Percentiles rank a stretch among this genome's conserved stretches.
Evolutionary conservation across 2,113 vertebrate species (phyloP).

Genomic region (Etia nguti): DNA sequence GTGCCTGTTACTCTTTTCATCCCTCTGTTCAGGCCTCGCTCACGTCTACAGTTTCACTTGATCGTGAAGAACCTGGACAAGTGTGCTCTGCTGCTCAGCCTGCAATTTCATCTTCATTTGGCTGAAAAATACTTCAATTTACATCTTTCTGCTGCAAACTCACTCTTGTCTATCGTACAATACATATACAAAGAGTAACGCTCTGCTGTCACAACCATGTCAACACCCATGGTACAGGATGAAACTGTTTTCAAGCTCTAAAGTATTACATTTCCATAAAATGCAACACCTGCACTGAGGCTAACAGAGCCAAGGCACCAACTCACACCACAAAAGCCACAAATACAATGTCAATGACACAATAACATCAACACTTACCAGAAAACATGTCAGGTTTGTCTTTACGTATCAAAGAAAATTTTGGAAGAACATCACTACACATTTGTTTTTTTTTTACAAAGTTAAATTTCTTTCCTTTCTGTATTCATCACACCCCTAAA

Average conservation of each 20-base stretch:
- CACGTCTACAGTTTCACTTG: background rate
- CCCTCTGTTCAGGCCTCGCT: background rate
- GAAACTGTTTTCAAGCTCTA: background rate
- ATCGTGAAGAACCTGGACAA: background rate
- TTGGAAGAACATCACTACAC: background rate
- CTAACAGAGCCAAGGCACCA: background rate
- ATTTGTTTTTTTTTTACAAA: background rate
- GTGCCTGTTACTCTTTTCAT: background rate
- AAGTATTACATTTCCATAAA: background rate
- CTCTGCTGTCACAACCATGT: background rate
- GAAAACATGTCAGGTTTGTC: background rate
- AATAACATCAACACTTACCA: background rate
- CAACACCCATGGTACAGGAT: background rate
- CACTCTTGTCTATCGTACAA: background rate
- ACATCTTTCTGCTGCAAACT: slow-evolving; percentile 1
- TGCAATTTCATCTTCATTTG: slow-evolving; percentile 1
- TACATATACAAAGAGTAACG: background rate
- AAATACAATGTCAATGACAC: background rate
- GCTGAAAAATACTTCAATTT: slow-evolving; percentile 14
- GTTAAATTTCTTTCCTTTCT: background rate
- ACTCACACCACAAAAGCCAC: background rate
- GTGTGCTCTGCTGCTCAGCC: background rate
- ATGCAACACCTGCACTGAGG: background rate
- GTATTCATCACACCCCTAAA: background rate
- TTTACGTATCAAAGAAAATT: background rate